Base-by-base conservation (phyloP, 2,888 invertebrate species). In the Sthenelais limicola region DNA sequence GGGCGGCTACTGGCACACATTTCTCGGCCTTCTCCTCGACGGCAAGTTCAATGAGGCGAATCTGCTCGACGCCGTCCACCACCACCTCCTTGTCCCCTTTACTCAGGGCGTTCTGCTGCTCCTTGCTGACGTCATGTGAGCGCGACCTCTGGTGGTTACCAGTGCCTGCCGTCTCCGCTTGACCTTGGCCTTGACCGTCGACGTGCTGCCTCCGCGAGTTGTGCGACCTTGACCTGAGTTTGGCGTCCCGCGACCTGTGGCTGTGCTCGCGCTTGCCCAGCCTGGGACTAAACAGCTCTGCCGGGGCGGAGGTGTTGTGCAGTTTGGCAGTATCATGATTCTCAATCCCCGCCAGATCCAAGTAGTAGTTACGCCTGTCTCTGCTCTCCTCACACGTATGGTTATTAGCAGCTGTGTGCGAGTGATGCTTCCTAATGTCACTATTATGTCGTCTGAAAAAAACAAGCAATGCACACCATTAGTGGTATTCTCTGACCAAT, bases 321-420 rank as follows among this genome's bases (percentile, higher is more conserved):
- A 51, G 30, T 18, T 43, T 26, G 21, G 38, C 24, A 12, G 82
- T 79, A n/a, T 81, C 78, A 72, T 82, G 83, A 75, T 85, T 85
- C 78, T 88, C 88, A 15, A 87, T 81, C 1, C 87, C 87, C 0
- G 86, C 88, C 73, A 88, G 77, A 76, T 88, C 87, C 38, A 88
- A 80, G 77, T 88, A 88, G 76, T 88, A 87, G 56, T 80, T 81
- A 7, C 80, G 74, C 4, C 81, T 69, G 43, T 82, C 81, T 7
- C 76, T 74, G 58, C 80, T 78, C 67, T 82, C 82, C 35, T 69
- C 33, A 62, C 47, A 26, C 67, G 73, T 21, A 71, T 71, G 28
- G 73, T 71, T 43, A 66, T 18, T 28, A 26, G 24, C 26, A 26
- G 56, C 28, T 56, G 56, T 32, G 52, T 7, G 12, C 3, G 54